phyloP scores from a whole-genome alignment of 1,140 invertebrate species.

The Aphelinus certus region DNA sequence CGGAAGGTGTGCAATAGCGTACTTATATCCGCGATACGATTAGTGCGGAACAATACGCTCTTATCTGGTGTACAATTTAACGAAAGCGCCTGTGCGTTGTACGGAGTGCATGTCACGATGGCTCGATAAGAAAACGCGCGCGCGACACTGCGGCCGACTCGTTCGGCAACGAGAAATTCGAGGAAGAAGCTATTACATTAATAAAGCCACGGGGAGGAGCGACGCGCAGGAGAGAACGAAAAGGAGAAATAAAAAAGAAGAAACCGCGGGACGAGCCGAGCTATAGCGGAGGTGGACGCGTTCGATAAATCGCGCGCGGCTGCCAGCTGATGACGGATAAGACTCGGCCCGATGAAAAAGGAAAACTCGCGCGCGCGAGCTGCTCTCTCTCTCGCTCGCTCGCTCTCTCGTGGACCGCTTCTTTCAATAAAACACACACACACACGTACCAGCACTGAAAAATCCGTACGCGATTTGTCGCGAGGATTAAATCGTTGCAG shows the following conservation, averaged over 20 bases:
- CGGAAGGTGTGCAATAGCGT: too few species aligned
- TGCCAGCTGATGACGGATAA: background rate
- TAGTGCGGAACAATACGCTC: too few species aligned
- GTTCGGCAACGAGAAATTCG: background rate
- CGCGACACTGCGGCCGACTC: too few species aligned
- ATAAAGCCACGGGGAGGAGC: constrained; percentile 13
- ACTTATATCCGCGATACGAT: too few species aligned
- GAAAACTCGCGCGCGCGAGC: background rate
- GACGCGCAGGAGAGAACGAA: background rate
- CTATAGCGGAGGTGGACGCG: background rate
- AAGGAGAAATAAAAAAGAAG: too few species aligned
- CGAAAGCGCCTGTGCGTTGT: too few species aligned
- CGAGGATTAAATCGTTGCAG: constrained; percentile 17
- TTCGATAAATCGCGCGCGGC: background rate
- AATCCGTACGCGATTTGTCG: constrained; percentile 21
- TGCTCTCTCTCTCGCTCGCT: too few species aligned
- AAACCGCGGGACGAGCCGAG: background rate
- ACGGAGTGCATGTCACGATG: too few species aligned
- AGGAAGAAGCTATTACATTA: background rate
- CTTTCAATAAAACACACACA: background rate
- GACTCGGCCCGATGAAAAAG: background rate
- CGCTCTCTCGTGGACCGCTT: too few species aligned
- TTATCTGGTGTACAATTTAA: too few species aligned
- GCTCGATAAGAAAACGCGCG: too few species aligned
- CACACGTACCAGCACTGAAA: background rate